Base-by-base conservation (phyloP, 1,140 invertebrate genomes). In the Heliconius congener region DNA sequence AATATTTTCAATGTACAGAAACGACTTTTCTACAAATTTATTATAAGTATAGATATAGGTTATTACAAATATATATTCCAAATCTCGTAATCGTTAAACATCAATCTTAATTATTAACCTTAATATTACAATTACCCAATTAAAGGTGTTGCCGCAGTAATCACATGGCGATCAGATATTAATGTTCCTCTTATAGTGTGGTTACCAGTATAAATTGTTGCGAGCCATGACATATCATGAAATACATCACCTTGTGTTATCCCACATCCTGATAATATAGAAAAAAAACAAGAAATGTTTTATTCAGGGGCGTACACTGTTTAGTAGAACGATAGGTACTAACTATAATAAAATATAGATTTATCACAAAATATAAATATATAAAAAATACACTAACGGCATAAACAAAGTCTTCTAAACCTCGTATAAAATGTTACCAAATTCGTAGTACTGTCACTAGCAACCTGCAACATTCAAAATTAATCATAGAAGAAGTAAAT, bases 221-320 rank as follows among this genome's bases (percentile, higher is more conserved):
- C 93, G 1, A 96, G 87, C 96, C 96, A 96, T 2, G 95, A 95
- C 88, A 95, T 95, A 79, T 95, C 94, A 79, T 96, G 93, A 5
- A 92, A 85, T 34, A 8, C 37, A 37, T 74, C 5, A 74, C 18
- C 39, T 46, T 71, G 57, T 52, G 57, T 39, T 46, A 79, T 74
- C 11, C 78, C 78, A 50, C 78, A 78, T n/a, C 77, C 77, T 78
- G 37, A 16, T 9, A 66, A 30, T 2, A 8, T 9, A 57, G 1
- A 1, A 2, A 52, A 52, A 52, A 52, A 19, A 19, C 18, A 52
- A 19, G 6, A 18, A 34, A 34, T 37, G 34, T 37, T 37, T 1
- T 37, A 37, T 37, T 6, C 4, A 37, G 34, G 50, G 0, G 16
- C 19, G 18, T 16, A 46, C 1, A 13, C 42, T 19, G 6, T 52